A percentile compares a stretch with the other conserved stretches of the same genome.
These are phyloP conservation scores for Gonatopus flavifemur DNA, from an alignment of 1,140 invertebrate species.

Conservation along the genomic window DNA sequence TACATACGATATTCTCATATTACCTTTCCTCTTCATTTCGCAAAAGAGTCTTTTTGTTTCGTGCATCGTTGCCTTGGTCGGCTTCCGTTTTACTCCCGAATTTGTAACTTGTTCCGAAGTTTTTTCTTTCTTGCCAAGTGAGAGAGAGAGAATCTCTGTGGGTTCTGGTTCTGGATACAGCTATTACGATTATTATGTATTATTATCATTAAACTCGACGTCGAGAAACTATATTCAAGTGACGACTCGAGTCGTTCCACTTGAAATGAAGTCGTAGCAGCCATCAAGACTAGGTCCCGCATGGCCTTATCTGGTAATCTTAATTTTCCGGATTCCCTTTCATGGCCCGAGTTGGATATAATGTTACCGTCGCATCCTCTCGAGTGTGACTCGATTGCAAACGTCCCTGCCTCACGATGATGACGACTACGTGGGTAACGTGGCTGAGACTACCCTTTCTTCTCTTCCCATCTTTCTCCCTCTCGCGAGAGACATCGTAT, in stretches of 20 bases:
- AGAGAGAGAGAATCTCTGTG: neutral
- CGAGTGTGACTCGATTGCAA: slow-evolving; percentile 43
- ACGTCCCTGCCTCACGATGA: slow-evolving; percentile 21
- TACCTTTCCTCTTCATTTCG: slow-evolving; percentile 43
- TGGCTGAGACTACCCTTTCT: slow-evolving; percentile 8
- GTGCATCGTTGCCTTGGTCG: slow-evolving; percentile 30
- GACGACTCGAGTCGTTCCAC: slow-evolving; percentile 18
- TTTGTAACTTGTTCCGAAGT: neutral
- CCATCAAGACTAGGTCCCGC: slow-evolving; percentile 16
- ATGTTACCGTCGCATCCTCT: slow-evolving; percentile 35
- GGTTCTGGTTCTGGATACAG: slow-evolving; percentile 8
- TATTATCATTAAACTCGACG: slow-evolving; percentile 39
- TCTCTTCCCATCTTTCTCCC: too few species aligned
- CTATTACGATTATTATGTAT: slow-evolving; percentile 33
- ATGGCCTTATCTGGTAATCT: slow-evolving; percentile 41
- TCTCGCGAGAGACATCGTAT: too few species aligned
- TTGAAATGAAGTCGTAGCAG: slow-evolving; percentile 38
- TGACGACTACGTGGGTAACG: slow-evolving; percentile 15
- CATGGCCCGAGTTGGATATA: slow-evolving; percentile 29
- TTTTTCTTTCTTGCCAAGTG: neutral
- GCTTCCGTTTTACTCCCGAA: slow-evolving; percentile 43
- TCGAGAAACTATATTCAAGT: slow-evolving; percentile 15
- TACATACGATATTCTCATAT: slow-evolving; percentile 54
- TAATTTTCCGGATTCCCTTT: slow-evolving; percentile 41
- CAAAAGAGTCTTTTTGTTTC: slow-evolving; percentile 21